A percentile compares a stretch with the other conserved stretches of the same genome.
phyloP scores from a whole-genome alignment of 2,113 vertebrate species.

The Sigmodon hispidus region DNA sequence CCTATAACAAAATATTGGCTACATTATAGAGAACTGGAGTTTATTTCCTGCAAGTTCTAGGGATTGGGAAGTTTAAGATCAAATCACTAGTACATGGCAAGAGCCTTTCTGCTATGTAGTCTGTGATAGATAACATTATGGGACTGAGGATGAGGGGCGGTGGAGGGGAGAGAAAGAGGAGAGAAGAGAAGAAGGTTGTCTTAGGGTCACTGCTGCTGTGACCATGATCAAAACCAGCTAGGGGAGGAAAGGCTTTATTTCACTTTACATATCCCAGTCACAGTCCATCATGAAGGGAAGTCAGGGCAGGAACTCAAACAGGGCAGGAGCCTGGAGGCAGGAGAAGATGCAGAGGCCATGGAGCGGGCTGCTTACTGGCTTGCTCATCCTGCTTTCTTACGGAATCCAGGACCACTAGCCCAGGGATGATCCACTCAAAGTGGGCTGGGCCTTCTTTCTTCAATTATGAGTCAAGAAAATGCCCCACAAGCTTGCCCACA shows the following conservation, averaged over 20 bases:
- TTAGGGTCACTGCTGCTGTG: background rate
- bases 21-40: background rate
- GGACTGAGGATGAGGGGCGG: no score
- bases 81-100: background rate
- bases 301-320: background rate
- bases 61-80: background rate
- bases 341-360: background rate
- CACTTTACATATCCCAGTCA: background rate
- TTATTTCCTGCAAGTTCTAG: background rate
- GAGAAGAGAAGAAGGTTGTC: background rate
- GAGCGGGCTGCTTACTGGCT: background rate
- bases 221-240: background rate
- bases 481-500: background rate
- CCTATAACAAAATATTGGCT: background rate
- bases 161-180: background rate
- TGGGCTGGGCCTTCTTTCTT: background rate
- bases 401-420: background rate
- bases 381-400: background rate
- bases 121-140: background rate
- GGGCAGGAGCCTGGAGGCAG: no score
- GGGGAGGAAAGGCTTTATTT: background rate
- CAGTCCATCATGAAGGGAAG: background rate
- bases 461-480: background rate
- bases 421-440: background rate
- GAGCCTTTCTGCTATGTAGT: background rate